A percentile compares a stretch with the other conserved stretches of the same genome.
Evolutionary conservation across 2,797 vertebrate genomes (phyloP).

Genomic region (Spondyliosoma cantharus): DNA sequence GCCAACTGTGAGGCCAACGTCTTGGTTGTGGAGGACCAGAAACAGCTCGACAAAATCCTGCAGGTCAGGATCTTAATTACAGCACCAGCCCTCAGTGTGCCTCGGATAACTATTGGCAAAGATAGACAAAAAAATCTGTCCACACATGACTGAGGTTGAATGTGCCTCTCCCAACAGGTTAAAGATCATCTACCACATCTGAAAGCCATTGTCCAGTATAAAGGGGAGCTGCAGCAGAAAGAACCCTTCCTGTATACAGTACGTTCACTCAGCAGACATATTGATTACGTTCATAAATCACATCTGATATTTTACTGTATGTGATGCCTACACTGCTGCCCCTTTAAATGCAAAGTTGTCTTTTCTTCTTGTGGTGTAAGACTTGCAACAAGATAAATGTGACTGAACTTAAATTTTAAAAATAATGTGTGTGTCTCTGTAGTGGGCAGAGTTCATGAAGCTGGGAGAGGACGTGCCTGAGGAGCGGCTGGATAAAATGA

Average conservation of each 20-base stretch:
- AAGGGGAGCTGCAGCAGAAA: constrained; percentile 81
- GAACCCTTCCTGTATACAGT: constrained; percentile 81
- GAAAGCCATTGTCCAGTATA: constrained; percentile 88
- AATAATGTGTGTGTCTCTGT: constrained; percentile 13
- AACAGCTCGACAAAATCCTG: constrained; percentile 86
- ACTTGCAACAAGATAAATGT: not conserved
- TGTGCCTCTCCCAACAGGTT: constrained; percentile 70
- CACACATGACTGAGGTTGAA: constrained; percentile 2
- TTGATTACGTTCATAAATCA: constrained; percentile 9
- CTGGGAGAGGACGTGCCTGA: constrained; percentile 79
- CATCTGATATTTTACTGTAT: not conserved
- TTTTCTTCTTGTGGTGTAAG: not conserved
- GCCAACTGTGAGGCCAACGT: constrained; percentile 82
- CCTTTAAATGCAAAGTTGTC: not conserved
- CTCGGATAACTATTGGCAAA: not conserved
- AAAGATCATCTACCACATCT: constrained; percentile 85
- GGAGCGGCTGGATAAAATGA: constrained; percentile 75
- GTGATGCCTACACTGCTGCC: not conserved
- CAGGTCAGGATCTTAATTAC: constrained; percentile 73
- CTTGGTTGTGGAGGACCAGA: constrained; percentile 86
- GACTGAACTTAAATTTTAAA: not conserved
- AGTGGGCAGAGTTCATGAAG: constrained; percentile 88
- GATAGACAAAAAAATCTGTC: not conserved
- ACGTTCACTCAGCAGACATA: constrained; percentile 40
- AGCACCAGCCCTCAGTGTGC: not conserved